Percentiles rank a stretch among this genome's conserved stretches.
phyloP scores from a whole-genome alignment of 1,140 invertebrate species.

The Nylanderia fulva region DNA sequence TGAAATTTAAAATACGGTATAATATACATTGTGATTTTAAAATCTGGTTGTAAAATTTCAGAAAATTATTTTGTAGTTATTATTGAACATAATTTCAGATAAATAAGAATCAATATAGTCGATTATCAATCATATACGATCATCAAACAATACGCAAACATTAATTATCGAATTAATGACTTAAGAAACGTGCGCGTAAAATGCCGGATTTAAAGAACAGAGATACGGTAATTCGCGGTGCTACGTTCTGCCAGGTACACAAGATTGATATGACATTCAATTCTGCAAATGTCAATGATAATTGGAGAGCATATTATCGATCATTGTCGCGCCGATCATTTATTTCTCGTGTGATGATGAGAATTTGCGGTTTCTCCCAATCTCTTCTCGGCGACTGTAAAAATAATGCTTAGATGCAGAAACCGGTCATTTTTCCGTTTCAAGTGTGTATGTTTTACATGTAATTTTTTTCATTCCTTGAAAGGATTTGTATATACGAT shows the following conservation, averaged over 20 bases:
- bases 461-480: neutral
- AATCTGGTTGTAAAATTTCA: neutral
- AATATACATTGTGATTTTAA: neutral
- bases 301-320: slow-evolving; percentile 51
- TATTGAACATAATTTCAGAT: too few relatives aligned
- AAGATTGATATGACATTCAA: slow-evolving; percentile 54
- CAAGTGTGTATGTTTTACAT: neutral
- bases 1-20: slow-evolving; percentile 7
- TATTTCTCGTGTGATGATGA: slow-evolving; percentile 10
- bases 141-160: neutral
- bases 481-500: neutral
- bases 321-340: slow-evolving; percentile 28
- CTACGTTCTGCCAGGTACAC: slow-evolving; percentile 22
- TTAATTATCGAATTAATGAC: slow-evolving; percentile 4
- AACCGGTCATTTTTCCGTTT: neutral
- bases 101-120: neutral
- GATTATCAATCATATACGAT: neutral
- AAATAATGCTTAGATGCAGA: slow-evolving; percentile 5
- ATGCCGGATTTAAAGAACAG: slow-evolving; percentile 10
- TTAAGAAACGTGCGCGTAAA: neutral
- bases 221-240: slow-evolving; percentile 14
- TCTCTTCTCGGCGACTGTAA: neutral
- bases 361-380: neutral
- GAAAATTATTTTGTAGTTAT: neutral
- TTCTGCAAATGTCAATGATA: slow-evolving; percentile 46